phyloP scores from a whole-genome alignment of 2,797 vertebrate species.

The Anguilla megastoma region DNA sequence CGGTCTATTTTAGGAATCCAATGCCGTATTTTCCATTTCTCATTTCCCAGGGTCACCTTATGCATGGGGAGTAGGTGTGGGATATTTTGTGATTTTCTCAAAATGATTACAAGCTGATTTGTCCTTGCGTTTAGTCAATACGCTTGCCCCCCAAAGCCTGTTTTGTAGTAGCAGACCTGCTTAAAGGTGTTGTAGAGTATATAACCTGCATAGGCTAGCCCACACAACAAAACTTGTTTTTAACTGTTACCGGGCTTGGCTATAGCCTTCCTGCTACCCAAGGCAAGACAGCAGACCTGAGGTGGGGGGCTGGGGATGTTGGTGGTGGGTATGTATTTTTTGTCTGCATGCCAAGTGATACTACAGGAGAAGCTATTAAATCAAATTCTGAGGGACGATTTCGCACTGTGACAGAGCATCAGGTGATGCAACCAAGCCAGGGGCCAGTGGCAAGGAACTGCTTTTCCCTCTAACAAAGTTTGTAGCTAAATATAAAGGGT shows the following conservation, averaged over 20 bases:
- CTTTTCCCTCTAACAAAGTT: constrained; percentile 41
- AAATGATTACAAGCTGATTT: background rate
- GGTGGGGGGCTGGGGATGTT: background rate
- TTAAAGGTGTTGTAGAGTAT: background rate
- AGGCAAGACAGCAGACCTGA: background rate
- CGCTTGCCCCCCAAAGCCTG: too few relatives aligned
- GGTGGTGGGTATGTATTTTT: background rate
- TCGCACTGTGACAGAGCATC: background rate
- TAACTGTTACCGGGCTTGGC: background rate
- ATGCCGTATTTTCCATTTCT: background rate
- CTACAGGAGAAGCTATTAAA: background rate
- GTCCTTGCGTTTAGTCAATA: background rate
- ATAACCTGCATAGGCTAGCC: background rate
- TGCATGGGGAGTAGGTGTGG: background rate
- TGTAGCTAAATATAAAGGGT: constrained; percentile 51
- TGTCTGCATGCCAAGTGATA: constrained; percentile 1
- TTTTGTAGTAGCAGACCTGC: background rate
- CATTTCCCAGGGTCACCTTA: background rate
- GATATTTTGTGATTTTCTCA: background rate
- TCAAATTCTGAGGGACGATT: background rate
- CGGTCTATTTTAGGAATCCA: background rate
- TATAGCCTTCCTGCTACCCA: background rate
- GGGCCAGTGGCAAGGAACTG: constrained; percentile 26
- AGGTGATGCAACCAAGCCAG: constrained; percentile 7
- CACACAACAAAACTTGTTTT: background rate